phyloP scores from a whole-genome alignment of 1,140 invertebrate species.

The Whitmania pigra region DNA sequence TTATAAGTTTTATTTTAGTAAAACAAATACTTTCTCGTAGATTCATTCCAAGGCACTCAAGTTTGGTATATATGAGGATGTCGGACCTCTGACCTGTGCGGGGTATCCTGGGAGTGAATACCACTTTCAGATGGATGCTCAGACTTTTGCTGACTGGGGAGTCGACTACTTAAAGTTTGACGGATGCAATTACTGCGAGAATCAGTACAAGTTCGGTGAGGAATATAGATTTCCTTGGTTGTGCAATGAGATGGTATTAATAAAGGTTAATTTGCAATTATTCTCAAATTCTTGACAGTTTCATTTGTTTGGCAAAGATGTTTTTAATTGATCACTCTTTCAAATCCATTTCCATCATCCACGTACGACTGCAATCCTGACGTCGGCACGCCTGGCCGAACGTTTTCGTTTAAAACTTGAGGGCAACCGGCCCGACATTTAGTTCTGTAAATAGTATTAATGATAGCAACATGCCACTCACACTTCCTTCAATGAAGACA shows the following conservation, averaged over 20 bases:
- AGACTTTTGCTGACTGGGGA: constrained; percentile 87
- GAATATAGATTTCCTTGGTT: background rate
- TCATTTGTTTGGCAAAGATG: no score
- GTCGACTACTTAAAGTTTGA: constrained; percentile 94
- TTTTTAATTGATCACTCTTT: no score
- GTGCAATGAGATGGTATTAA: background rate
- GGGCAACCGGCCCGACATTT: no score
- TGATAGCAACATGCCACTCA: no score
- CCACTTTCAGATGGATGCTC: constrained; percentile 68
- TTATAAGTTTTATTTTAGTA: background rate
- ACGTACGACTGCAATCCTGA: no score
- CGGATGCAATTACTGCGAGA: constrained; percentile 74
- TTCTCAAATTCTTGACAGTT: no score
- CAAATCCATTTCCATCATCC: no score
- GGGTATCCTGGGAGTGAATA: constrained; percentile 86
- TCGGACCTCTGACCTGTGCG: constrained; percentile 81
- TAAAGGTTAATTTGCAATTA: no score
- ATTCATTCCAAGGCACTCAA: constrained; percentile 82
- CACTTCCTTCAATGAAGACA: no score
- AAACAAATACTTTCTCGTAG: constrained; percentile 43
- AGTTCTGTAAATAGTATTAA: no score
- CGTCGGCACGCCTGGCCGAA: no score
- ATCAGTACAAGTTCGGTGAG: constrained; percentile 40
- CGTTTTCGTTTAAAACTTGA: no score
- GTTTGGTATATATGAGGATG: constrained; percentile 94